phyloP scores from a whole-genome alignment of 1,140 invertebrate species.

The Cherax destructor region DNA sequence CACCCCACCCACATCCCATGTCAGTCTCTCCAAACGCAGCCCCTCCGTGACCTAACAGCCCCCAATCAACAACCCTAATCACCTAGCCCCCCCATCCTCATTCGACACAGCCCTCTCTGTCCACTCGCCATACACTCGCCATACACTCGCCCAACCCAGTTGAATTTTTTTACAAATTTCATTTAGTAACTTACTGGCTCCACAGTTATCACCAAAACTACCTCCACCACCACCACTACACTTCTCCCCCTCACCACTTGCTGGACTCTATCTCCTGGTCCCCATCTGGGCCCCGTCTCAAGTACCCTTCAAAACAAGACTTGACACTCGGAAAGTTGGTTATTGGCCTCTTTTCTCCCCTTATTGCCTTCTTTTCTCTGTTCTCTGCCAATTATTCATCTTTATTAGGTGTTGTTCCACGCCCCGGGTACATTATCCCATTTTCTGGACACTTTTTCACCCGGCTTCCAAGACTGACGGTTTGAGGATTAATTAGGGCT shows the following conservation, averaged over 20 bases:
- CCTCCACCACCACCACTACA: neutral
- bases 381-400: conserved; percentile 3
- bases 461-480: conserved; percentile 60
- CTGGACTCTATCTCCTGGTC: neutral
- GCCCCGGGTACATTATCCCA: neutral
- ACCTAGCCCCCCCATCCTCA: neutral
- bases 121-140: too few relatives aligned
- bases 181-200: too few relatives aligned
- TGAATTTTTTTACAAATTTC: too few relatives aligned
- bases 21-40: neutral
- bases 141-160: too few relatives aligned
- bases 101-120: neutral
- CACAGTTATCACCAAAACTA: neutral
- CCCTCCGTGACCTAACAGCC: neutral
- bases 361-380: neutral
- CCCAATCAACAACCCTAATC: neutral
- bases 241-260: neutral
- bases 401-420: neutral
- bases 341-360: conserved; percentile 24
- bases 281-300: neutral
- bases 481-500: conserved; percentile 65
- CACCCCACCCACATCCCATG: neutral
- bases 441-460: conserved; percentile 55
- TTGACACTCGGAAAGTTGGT: conserved; percentile 17
- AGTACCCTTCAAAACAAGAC: conserved; percentile 26